A percentile compares a stretch with the other conserved stretches of the same genome.
These are phyloP conservation scores for Cylloceria caligata DNA, from an alignment of 2,888 invertebrate genomes.

Conservation along the genomic window DNA sequence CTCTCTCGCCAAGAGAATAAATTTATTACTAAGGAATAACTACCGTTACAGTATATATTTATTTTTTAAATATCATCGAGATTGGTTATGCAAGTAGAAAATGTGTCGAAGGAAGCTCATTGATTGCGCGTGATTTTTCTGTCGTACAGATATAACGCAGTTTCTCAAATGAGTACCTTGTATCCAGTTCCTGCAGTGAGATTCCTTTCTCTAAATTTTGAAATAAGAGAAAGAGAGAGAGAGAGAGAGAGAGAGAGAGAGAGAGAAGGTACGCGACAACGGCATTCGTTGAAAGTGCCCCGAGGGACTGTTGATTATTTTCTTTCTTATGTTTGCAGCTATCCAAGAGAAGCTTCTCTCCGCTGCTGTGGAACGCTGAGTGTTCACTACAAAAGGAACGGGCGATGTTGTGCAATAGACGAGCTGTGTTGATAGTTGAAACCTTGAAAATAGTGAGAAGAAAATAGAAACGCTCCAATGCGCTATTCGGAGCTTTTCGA, in stretches of 20 bases:
- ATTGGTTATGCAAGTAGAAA: background rate
- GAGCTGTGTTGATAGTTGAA: slow-evolving; percentile 45
- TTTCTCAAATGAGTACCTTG: background rate
- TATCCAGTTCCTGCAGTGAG: background rate
- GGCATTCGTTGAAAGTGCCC: slow-evolving; percentile 48
- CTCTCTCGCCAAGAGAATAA: too few species aligned
- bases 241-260: background rate
- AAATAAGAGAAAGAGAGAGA: slow-evolving; percentile 18
- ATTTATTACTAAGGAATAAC: too few species aligned
- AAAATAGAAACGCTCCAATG: slow-evolving; percentile 24
- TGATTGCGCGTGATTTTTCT: background rate
- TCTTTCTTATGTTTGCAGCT: slow-evolving; percentile 60
- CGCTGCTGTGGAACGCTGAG: slow-evolving; percentile 37
- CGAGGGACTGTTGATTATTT: slow-evolving; percentile 65
- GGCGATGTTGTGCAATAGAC: slow-evolving; percentile 42
- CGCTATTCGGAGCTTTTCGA: slow-evolving; percentile 45
- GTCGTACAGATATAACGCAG: background rate
- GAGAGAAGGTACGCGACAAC: slow-evolving; percentile 11
- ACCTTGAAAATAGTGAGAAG: slow-evolving; percentile 35
- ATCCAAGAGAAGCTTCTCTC: slow-evolving; percentile 21
- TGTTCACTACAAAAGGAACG: slow-evolving; percentile 52
- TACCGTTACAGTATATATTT: too few species aligned
- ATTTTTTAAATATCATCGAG: background rate
- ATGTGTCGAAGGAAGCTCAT: background rate
- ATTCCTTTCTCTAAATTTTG: slow-evolving; percentile 64